A percentile compares a stretch with the other conserved stretches of the same genome.
phyloP scores from a whole-genome alignment of 2,888 invertebrate species.

The Nomada fabriciana region DNA sequence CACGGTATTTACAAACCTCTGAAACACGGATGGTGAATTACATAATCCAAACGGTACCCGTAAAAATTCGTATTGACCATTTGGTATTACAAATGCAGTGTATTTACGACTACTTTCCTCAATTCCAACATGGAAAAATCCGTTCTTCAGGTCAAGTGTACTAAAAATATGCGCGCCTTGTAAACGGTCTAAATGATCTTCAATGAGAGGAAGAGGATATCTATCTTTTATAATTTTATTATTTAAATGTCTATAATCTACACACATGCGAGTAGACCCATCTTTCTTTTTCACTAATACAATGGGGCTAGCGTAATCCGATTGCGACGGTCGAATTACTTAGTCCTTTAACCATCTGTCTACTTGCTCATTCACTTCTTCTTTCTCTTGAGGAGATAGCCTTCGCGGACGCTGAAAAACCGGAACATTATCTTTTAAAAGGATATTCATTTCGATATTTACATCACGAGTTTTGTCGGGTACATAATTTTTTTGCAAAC shows the following conservation, averaged over 20 bases:
- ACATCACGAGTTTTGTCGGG: conserved; percentile 63
- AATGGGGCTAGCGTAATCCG: conserved; percentile 75
- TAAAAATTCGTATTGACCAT: no score
- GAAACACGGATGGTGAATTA: no score
- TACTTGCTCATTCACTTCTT: conserved; percentile 73
- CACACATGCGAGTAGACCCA: conserved; percentile 10
- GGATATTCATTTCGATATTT: conserved; percentile 70
- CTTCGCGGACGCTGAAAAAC: conserved; percentile 68
- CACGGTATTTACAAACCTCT: no score
- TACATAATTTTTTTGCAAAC: no score
- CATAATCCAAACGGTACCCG: no score
- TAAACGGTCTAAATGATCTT: no score
- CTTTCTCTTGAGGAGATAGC: conserved; percentile 65
- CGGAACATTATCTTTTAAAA: conserved; percentile 74
- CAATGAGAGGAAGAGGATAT: no score
- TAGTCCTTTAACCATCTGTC: conserved; percentile 74
- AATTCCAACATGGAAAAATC: conserved; percentile 37
- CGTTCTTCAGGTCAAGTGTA: no score
- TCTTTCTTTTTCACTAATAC: conserved; percentile 25
- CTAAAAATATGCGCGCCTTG: no score
- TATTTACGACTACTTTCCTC: neutral
- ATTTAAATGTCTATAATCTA: no score
- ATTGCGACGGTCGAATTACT: conserved; percentile 75
- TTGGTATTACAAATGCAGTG: no score
- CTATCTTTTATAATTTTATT: no score